Percentiles rank a stretch among this genome's conserved stretches.
Evolutionary conservation across 2,113 vertebrate genomes (phyloP).

Genomic region (Arenaria interpres): DNA sequence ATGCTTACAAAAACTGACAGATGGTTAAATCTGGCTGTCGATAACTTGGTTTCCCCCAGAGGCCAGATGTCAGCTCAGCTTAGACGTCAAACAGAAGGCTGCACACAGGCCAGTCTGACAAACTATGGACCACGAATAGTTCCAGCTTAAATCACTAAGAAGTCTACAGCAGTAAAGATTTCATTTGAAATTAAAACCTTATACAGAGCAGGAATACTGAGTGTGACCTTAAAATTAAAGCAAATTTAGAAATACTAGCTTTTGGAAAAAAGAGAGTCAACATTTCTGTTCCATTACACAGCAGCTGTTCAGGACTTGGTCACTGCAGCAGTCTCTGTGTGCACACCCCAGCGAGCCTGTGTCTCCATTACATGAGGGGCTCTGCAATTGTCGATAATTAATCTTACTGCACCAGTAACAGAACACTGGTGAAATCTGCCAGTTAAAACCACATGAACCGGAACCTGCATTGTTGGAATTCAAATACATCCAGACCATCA

Average conservation of each 20-base stretch:
- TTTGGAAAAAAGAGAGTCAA: not conserved
- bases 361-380: not conserved
- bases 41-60: not conserved
- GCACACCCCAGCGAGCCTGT: not conserved
- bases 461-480: not conserved
- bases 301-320: not conserved
- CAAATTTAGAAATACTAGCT: not conserved
- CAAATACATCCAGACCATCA: not conserved
- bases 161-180: not conserved
- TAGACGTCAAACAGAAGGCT: not conserved
- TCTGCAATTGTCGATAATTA: not conserved
- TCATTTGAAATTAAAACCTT: not conserved
- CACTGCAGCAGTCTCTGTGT: not conserved
- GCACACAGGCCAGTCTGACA: not conserved
- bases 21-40: too few relatives aligned
- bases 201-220: not conserved
- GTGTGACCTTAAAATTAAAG: not conserved
- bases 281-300: not conserved
- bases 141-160: not conserved
- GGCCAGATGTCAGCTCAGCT: not conserved
- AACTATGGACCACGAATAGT: not conserved
- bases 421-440: not conserved
- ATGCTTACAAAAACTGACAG: not conserved
- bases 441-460: not conserved
- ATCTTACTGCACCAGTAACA: not conserved